These are phyloP conservation scores for Harpagoxenus sublaevis DNA, from an alignment of 2,888 invertebrate genomes.

Conservation along the genomic window DNA sequence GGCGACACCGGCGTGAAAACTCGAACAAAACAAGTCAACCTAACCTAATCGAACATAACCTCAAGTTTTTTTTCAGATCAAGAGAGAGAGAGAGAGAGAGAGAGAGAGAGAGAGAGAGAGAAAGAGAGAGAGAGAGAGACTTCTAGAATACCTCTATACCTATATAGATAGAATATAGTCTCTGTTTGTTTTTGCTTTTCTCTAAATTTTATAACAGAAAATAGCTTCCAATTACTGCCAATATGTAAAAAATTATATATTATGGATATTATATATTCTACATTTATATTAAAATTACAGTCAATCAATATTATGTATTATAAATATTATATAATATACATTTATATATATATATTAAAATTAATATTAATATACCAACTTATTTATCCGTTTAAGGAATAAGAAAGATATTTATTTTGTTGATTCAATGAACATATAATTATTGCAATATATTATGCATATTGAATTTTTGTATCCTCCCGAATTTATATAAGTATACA, in stretches of 20 bases:
- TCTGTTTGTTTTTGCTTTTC: not conserved
- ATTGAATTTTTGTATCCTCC: too few species aligned
- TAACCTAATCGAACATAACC: slow-evolving; percentile 26
- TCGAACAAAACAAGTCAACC: not conserved
- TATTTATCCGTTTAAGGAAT: too few species aligned
- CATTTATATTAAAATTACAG: not conserved
- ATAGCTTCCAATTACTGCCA: not conserved
- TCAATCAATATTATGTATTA: too few species aligned
- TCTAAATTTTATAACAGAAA: not conserved
- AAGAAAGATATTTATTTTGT: too few species aligned
- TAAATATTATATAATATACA: not conserved
- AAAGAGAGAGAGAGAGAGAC: too few species aligned
- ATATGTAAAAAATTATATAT: not conserved
- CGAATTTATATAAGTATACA: too few species aligned
- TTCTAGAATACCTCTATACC: not conserved
- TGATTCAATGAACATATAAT: too few species aligned
- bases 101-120: too few species aligned
- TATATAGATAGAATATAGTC: not conserved
- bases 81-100: too few species aligned
- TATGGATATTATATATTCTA: not conserved
- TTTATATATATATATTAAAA: not conserved
- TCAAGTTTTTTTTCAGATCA: not conserved
- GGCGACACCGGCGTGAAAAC: not conserved
- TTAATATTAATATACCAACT: too few species aligned
- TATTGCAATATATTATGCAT: too few species aligned